Conservation (phyloP, 2,797 vertebrate species). For the Calcarius lapponicus region DNA sequence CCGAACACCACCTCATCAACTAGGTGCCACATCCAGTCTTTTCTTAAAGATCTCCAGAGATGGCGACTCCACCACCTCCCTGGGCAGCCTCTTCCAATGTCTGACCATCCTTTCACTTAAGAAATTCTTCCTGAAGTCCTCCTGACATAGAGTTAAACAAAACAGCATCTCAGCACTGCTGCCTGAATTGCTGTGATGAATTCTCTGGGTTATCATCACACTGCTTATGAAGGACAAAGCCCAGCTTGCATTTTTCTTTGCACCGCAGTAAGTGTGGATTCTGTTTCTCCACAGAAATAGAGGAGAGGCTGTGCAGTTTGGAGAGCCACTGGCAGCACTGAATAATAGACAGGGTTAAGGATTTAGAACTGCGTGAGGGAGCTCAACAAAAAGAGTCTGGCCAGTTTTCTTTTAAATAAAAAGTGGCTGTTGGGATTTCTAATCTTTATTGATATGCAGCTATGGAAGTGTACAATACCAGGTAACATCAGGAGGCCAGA, state of each 20-base stretch:
- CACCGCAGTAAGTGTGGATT: background rate
- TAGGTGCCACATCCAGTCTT: background rate
- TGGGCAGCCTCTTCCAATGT: background rate
- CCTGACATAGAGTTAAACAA: background rate
- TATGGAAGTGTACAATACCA: background rate
- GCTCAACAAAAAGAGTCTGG: background rate
- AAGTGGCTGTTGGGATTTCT: background rate
- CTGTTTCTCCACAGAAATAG: background rate
- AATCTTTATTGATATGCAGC: background rate
- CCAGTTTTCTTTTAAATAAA: background rate
- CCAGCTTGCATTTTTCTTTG: background rate
- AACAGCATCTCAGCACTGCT: background rate
- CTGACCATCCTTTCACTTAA: background rate
- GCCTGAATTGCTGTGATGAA: background rate
- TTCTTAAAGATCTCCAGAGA: background rate
- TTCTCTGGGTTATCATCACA: background rate
- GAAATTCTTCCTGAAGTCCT: background rate
- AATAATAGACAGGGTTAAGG: background rate
- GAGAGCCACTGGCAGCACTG: background rate
- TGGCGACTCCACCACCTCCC: background rate
- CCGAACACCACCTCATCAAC: fast-evolving
- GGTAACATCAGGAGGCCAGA: background rate
- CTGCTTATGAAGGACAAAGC: background rate
- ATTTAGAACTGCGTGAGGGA: background rate
- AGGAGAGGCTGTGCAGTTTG: background rate